Conservation (phyloP, 2,888 invertebrate genomes). For the Terebella lapidaria region DNA sequence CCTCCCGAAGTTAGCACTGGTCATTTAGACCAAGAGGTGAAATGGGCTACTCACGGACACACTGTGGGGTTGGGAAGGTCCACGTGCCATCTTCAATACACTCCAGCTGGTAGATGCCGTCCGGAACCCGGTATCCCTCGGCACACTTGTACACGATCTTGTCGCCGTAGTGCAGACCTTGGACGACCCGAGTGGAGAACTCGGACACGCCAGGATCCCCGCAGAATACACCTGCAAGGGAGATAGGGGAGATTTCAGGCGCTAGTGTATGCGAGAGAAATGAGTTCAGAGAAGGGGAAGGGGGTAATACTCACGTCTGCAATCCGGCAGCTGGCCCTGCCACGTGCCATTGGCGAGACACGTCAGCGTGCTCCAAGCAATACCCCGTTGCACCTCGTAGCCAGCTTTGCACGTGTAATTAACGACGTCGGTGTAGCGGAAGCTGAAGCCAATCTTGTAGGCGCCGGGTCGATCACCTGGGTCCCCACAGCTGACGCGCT, state of each 20-base stretch:
- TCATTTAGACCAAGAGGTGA: no score
- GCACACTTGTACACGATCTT: background rate
- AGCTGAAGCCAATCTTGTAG: background rate
- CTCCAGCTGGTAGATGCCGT: background rate
- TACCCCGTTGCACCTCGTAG: background rate
- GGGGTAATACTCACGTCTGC: background rate
- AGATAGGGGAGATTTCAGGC: no score
- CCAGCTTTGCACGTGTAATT: constrained; percentile 1
- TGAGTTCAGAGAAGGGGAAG: no score
- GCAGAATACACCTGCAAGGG: background rate
- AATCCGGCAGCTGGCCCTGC: background rate
- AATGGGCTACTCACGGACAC: background rate
- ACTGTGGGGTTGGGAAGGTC: background rate
- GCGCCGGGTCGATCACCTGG: background rate
- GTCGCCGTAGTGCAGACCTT: background rate
- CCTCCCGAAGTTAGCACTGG: no score
- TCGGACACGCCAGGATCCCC: background rate
- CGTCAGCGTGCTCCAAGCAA: background rate
- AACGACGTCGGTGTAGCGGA: background rate
- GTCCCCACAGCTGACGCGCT: constrained; percentile 3
- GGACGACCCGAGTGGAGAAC: background rate
- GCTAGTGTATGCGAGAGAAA: no score
- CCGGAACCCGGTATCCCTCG: background rate
- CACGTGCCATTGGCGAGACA: background rate
- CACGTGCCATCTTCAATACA: background rate